Percentiles rank a stretch among this genome's conserved stretches.
phyloP scores from a whole-genome alignment of 2,113 vertebrate species.

The Cyprinodon tularosa region DNA sequence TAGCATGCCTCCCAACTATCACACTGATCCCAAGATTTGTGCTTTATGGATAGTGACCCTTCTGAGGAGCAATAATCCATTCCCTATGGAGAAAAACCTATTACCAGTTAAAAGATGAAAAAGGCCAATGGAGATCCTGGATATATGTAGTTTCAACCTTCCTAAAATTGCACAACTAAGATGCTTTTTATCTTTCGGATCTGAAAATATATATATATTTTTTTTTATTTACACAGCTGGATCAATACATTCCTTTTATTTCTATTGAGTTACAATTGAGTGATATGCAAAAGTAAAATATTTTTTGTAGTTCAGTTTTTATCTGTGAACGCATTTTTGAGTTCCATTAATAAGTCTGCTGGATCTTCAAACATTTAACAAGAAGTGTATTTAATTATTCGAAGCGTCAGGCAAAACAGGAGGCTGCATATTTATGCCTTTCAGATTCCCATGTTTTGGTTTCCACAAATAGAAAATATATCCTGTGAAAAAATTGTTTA shows the following conservation, averaged over 20 bases:
- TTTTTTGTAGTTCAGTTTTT: slow-evolving; percentile 2
- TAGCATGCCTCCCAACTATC: slow-evolving; percentile 28
- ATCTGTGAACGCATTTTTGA: slow-evolving; percentile 18
- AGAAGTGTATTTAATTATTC: slow-evolving; percentile 18
- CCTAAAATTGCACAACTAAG: background rate
- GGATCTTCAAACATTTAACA: slow-evolving; percentile 22
- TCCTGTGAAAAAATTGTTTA: slow-evolving; percentile 35
- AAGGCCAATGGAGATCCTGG: slow-evolving; percentile 6
- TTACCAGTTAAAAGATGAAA: slow-evolving; percentile 23
- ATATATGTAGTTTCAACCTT: background rate
- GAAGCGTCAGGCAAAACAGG: slow-evolving; percentile 29
- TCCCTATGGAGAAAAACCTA: slow-evolving; percentile 12
- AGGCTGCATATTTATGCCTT: slow-evolving; percentile 32
- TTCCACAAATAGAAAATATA: slow-evolving; percentile 45
- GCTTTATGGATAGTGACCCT: slow-evolving; percentile 11
- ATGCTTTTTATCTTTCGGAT: background rate
- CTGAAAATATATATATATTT: background rate
- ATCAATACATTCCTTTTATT: background rate
- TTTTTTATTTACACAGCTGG: background rate
- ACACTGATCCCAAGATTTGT: slow-evolving; percentile 53
- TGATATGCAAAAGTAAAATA: slow-evolving; percentile 7
- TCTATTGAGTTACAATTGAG: no score
- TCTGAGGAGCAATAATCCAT: slow-evolving; percentile 22
- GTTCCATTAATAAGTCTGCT: slow-evolving; percentile 16
- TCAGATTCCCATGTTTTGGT: slow-evolving; percentile 36